Base-by-base conservation (phyloP, 2,797 vertebrate genomes). In the Lacerta bilineata region DNA sequence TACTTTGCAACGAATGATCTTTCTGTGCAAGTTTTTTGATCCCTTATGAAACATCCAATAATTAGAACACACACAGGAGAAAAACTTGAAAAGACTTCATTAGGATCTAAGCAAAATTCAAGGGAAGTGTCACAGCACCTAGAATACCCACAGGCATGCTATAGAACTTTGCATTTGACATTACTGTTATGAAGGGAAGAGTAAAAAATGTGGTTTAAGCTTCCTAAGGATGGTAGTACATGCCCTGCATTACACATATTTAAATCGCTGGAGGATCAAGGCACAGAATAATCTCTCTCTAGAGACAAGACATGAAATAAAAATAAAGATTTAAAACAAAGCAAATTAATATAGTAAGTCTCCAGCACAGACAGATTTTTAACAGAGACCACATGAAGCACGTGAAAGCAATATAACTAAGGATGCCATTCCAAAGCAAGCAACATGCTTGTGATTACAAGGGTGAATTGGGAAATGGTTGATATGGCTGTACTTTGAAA, bases 301-400 rank as follows among this genome's bases (percentile, higher is more conserved):
- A 79, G 41, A 17, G 25, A 81, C 13, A 77, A 83, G 23, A 39
- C 64, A 41, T 83, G n/a, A 27, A 46, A 82, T 75, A 41, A 75
- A 83, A 10, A 82, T n/a, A 74, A 82, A 75, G 27, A 64, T 87
- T 81, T 64, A 43, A 74, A 80, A 81, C 39, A 72, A 76, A 77
- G 59, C 15, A 76, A 71, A 87, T 87, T 50, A 80, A 64, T 64
- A 83, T 66, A 83, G 7, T 25, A 33, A 36, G 20, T 66, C 15
- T 76, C 33, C 41, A 20, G 2, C 46, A 59, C 2, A 36, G 20
- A 27, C 33, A 68, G 36, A 68, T 3, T 36, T 17, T n/a, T 66
- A 71, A 50, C 59, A 55, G 77, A 69, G 9, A 5, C 27, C 43
- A 69, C 17, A n/a, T 29, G 43, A 84, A 69, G 64, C 39, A 79